These are phyloP conservation scores for Shinisaurus crocodilurus DNA, from an alignment of 2,113 vertebrate species.

Conservation along the genomic window DNA sequence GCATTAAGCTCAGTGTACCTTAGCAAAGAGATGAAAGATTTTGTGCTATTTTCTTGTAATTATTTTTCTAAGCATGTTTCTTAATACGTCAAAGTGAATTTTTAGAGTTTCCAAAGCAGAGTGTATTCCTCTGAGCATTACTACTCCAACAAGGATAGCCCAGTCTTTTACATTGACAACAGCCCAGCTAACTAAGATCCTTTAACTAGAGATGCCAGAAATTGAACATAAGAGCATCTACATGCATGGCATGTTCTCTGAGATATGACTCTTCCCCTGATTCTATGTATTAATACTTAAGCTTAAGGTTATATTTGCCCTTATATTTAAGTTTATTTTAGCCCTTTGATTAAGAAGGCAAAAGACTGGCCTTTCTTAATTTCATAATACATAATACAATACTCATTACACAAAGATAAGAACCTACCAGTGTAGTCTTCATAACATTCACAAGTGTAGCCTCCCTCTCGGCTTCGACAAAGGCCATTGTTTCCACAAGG, in stretches of 20 bases:
- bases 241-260: background rate
- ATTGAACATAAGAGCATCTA: background rate
- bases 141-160: slow-evolving; percentile 36
- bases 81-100: slow-evolving; percentile 53
- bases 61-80: slow-evolving; percentile 43
- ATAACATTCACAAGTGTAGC: slow-evolving; percentile 91
- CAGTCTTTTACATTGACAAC: slow-evolving; percentile 4
- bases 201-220: background rate
- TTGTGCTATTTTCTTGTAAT: slow-evolving; percentile 51
- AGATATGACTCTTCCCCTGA: background rate
- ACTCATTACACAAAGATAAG: slow-evolving; percentile 56
- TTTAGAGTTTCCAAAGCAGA: slow-evolving; percentile 32
- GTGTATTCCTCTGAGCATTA: slow-evolving; percentile 29
- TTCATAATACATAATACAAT: background rate
- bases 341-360: background rate
- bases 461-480: slow-evolving; percentile 92
- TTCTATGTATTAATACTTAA: background rate
- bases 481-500: slow-evolving; percentile 89
- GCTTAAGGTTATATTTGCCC: background rate
- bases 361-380: background rate
- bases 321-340: background rate
- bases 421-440: slow-evolving; percentile 92
- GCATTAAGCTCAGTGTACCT: slow-evolving; percentile 31
- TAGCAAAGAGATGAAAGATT: slow-evolving; percentile 75
- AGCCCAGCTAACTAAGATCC: background rate